phyloP scores from a whole-genome alignment of 2,113 vertebrate genomes.

The Morone saxatilis region DNA sequence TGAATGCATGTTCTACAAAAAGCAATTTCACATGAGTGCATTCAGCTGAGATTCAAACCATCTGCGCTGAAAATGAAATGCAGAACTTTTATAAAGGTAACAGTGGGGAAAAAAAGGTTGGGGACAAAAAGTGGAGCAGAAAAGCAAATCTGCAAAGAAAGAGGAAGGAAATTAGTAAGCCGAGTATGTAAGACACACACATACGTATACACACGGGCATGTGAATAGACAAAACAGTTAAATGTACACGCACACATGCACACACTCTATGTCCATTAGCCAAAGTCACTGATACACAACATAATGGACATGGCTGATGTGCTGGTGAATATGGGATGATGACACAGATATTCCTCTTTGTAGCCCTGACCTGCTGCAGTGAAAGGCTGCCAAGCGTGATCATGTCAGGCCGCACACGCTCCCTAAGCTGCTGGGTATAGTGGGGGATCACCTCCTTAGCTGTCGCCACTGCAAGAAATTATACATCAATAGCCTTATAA shows the following conservation, averaged over 20 bases:
- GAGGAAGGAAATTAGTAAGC: slow-evolving; percentile 26
- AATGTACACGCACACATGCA: slow-evolving; percentile 53
- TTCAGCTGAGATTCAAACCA: slow-evolving; percentile 49
- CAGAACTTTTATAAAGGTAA: slow-evolving; percentile 12
- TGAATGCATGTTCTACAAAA: slow-evolving; percentile 58
- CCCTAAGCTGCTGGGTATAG: slow-evolving; percentile 87
- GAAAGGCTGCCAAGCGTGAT: slow-evolving; percentile 90
- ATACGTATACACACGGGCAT: neutral
- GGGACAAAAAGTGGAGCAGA: slow-evolving; percentile 32
- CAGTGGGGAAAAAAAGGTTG: slow-evolving; percentile 7
- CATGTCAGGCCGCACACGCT: slow-evolving; percentile 87
- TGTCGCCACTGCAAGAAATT: slow-evolving; percentile 68
- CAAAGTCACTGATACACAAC: slow-evolving; percentile 61
- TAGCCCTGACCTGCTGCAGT: slow-evolving; percentile 91
- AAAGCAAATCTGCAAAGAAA: slow-evolving; percentile 20
- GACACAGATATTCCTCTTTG: slow-evolving; percentile 86
- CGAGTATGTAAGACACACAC: slow-evolving; percentile 10
- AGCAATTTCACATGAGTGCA: slow-evolving; percentile 51
- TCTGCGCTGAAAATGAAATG: slow-evolving; percentile 36
- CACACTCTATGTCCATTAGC: slow-evolving; percentile 76
- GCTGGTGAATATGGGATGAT: slow-evolving; percentile 83
- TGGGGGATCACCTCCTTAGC: slow-evolving; percentile 84
- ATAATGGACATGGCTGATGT: slow-evolving; percentile 83
- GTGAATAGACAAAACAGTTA: slow-evolving; percentile 46
- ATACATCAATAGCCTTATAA: slow-evolving; percentile 9